Percentiles rank a stretch among this genome's conserved stretches.
phyloP scores from a whole-genome alignment of 2,888 invertebrate genomes.

The Candidula unifasciata region DNA sequence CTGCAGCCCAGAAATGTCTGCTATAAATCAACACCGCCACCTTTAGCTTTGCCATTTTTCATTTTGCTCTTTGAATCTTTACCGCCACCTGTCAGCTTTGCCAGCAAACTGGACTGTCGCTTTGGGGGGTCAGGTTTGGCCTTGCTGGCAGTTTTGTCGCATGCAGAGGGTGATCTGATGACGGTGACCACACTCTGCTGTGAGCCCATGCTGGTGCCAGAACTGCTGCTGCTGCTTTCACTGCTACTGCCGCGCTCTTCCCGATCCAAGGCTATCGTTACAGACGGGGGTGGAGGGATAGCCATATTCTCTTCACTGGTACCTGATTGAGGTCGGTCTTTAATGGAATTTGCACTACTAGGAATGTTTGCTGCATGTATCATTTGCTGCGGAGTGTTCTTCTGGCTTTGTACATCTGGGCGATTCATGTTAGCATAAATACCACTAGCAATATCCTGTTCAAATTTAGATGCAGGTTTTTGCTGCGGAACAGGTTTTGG shows the following conservation, averaged over 20 bases:
- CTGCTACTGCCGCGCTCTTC: constrained; percentile 60
- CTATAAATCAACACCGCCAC: constrained; percentile 44
- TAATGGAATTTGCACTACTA: not conserved
- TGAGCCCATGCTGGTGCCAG: constrained; percentile 64
- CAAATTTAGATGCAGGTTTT: constrained; percentile 60
- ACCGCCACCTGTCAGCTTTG: constrained; percentile 48
- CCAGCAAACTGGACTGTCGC: constrained; percentile 65
- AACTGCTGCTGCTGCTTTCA: constrained; percentile 64
- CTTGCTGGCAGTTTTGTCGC: constrained; percentile 53
- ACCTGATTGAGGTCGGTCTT: not conserved
- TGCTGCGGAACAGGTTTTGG: constrained; percentile 59
- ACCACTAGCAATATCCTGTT: constrained; percentile 65
- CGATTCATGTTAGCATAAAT: constrained; percentile 65
- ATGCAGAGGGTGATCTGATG: constrained; percentile 53
- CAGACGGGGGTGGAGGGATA: constrained; percentile 43
- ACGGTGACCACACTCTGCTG: constrained; percentile 61
- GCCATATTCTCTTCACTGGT: not conserved
- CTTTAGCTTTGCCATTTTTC: constrained; percentile 41
- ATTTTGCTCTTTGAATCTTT: constrained; percentile 14
- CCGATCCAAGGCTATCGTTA: constrained; percentile 6
- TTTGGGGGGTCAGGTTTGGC: constrained; percentile 68
- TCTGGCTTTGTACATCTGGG: constrained; percentile 64
- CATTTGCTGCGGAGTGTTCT: constrained; percentile 52
- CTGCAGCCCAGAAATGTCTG: not conserved
- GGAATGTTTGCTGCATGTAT: constrained; percentile 42